Conservation (phyloP, 2,113 vertebrate genomes). For the Crocuta crocuta region DNA sequence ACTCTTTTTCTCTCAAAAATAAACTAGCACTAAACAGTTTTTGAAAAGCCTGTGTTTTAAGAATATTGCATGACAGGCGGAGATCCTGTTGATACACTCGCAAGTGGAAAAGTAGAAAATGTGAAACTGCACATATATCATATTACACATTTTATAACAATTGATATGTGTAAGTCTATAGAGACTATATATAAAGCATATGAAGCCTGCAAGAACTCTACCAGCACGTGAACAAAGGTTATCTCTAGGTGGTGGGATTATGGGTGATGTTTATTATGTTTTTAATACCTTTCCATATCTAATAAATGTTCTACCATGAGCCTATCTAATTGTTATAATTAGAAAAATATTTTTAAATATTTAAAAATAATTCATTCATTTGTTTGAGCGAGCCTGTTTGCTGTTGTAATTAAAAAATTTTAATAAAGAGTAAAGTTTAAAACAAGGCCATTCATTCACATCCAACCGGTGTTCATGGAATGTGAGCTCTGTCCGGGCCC, state of each 20-base stretch:
- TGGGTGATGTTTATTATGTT: conserved; percentile 41
- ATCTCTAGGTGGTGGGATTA: neutral
- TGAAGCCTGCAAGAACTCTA: neutral
- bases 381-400: conserved; percentile 56
- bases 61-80: neutral
- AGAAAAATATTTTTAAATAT: conserved; percentile 69
- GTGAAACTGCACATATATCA: neutral
- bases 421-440: conserved; percentile 57
- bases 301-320: neutral
- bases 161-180: neutral
- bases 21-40: no score
- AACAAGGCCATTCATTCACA: neutral
- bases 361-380: conserved; percentile 71
- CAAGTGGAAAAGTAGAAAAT: neutral
- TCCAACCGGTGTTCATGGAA: neutral
- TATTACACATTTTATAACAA: neutral
- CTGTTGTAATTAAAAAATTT: conserved; percentile 68
- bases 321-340: conserved; percentile 66
- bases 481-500: rapidly evolving
- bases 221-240: neutral
- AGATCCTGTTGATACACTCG: neutral
- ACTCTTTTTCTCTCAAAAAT: no score
- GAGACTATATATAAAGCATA: no score
- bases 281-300: conserved; percentile 45
- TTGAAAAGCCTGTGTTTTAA: neutral